These are phyloP conservation scores for Cordilura impudica DNA, from an alignment of 2,888 invertebrate genomes.

Conservation along the genomic window DNA sequence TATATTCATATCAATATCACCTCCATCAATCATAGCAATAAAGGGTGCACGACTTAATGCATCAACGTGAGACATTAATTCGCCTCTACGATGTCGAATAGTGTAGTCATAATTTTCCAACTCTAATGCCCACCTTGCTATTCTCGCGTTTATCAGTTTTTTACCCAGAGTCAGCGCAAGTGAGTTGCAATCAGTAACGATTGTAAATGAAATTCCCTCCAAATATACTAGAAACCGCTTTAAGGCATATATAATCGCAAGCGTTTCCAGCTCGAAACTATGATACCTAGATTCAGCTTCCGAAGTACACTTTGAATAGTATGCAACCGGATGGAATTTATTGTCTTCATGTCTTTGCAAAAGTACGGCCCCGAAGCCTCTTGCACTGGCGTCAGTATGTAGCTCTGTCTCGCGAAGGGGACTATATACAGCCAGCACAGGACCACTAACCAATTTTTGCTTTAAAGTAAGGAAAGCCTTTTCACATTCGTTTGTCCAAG, in stretches of 20 bases:
- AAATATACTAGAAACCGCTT: conserved; percentile 57
- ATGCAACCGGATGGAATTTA: conserved; percentile 68
- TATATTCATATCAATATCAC: conserved; percentile 1
- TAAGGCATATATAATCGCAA: conserved; percentile 67
- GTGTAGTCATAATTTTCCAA: conserved; percentile 35
- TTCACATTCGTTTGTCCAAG: conserved; percentile 25
- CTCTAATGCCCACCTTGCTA: conserved; percentile 15
- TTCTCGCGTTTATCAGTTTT: conserved; percentile 8
- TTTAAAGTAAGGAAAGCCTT: conserved; percentile 43
- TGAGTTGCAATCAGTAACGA: conserved; percentile 8
- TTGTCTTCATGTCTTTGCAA: conserved; percentile 65
- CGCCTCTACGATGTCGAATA: conserved; percentile 6
- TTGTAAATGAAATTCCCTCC: too few relatives aligned
- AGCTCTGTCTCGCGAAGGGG: conserved; percentile 42
- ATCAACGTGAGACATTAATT: conserved; percentile 10
- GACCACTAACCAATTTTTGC: conserved; percentile 51
- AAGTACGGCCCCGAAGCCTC: conserved; percentile 69
- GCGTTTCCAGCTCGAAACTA: conserved; percentile 69
- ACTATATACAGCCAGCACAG: conserved; percentile 11
- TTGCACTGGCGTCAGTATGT: conserved; percentile 64
- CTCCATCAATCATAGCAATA: background rate
- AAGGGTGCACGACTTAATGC: background rate
- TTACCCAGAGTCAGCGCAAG: conserved; percentile 14
- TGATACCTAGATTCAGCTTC: conserved; percentile 65
- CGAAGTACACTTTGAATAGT: conserved; percentile 68